These are phyloP conservation scores for Bursaphelenchus mucronatus DNA, from an alignment of 1,140 invertebrate genomes.

Conservation along the genomic window DNA sequence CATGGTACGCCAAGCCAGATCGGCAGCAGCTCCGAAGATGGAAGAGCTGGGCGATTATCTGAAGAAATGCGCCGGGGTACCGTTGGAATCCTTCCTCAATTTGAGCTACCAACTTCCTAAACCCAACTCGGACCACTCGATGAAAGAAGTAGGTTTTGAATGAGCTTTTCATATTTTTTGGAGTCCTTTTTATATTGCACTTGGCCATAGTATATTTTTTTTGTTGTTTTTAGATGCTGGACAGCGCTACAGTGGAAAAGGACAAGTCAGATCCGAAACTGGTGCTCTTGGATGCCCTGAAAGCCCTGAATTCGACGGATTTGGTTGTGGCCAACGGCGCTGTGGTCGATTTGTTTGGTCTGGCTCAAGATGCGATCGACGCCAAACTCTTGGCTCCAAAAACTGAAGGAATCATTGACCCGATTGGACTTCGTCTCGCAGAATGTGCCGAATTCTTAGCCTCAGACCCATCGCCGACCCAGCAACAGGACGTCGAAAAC, in stretches of 20 bases:
- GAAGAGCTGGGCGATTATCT: conserved; percentile 4
- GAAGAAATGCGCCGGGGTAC: not conserved
- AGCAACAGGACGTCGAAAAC: no score
- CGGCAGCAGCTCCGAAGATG: conserved; percentile 7
- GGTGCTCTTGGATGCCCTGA: conserved; percentile 3
- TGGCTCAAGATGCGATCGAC: conserved; percentile 10
- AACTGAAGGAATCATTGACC: not conserved
- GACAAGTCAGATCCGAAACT: conserved; percentile 10
- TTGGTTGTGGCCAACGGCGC: conserved; percentile 10
- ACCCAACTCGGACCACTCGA: not conserved
- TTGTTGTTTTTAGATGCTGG: conserved; percentile 3
- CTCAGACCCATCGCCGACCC: no score
- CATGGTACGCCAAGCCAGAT: conserved; percentile 8
- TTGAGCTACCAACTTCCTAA: conserved; percentile 1
- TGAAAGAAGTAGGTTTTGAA: not conserved
- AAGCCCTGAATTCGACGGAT: conserved; percentile 7
- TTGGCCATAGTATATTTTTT: not conserved
- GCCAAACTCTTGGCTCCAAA: conserved; percentile 2
- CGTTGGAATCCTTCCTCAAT: conserved; percentile 14
- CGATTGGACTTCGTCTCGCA: no score
- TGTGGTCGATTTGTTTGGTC: conserved; percentile 9
- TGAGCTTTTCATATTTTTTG: not conserved
- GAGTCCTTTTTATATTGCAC: not conserved
- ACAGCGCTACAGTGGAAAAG: not conserved
- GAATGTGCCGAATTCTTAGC: no score